Evolutionary conservation across 2,797 vertebrate species (phyloP), one percentile per base, ranked within the genome.

Genomic region (Scolopax rusticola): DNA sequence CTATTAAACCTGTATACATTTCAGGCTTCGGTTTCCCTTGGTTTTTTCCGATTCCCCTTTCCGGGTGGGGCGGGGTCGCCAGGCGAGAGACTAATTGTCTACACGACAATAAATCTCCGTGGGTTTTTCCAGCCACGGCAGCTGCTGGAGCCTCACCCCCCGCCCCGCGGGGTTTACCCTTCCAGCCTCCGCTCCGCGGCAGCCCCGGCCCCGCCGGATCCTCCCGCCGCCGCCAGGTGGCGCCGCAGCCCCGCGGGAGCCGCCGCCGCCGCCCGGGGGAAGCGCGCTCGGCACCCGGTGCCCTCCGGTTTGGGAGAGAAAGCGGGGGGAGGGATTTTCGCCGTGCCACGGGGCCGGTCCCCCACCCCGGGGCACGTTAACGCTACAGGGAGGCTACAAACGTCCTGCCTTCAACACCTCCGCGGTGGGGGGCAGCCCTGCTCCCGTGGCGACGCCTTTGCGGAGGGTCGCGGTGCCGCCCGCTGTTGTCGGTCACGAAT

Each of bases 261-360:
- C 4, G 16, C 17, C 11, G 1, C 20, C 8, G 8, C 12, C 24
- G 15, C 16, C 23, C 12, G 0, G 12, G 40, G 17, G 4, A 0
- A 3, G 18, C 3, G 24, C 20, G 2, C 1, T 50, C 5, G 2
- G 47, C 2, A 0, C 5, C 5, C 0, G 1, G 12, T n/a, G 0
- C 3, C 16, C 6, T 15, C 3, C 0, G 4, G 1, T 6, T 47
- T 6, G 14, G 64, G 14, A 3, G 32, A 28, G 16, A 50, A 18
- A 28, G 0, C 8, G 11, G 27, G 11, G 30, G n/a, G 41, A 41
- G 33, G 15, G 24, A 6, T 7, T 53, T 47, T 11, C 6, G 59
- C 4, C 32, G 1, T 0, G 76, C 24, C 40, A 2, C 5, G 11
- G 33, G 28, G 16, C 53, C 9, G 2, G 12, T 20, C 33, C 33